Evolutionary conservation across 2,113 vertebrate genomes (phyloP).

Genomic region (Phyllostomus hastatus): DNA sequence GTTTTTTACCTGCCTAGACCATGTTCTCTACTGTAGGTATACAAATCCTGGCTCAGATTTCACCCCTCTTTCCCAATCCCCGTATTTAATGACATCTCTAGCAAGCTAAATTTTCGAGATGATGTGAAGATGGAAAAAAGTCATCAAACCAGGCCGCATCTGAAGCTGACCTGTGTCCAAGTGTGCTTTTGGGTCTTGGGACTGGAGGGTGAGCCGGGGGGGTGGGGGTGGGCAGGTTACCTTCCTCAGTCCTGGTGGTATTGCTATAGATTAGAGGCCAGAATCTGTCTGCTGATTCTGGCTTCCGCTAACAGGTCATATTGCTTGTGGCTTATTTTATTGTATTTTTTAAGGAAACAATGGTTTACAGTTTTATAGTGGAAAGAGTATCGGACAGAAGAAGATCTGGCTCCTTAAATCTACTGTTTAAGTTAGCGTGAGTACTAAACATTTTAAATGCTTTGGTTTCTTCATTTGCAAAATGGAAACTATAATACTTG

Average conservation of each 20-base stretch:
- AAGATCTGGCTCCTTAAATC: slow-evolving; percentile 9
- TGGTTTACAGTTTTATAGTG: slow-evolving; percentile 43
- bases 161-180: not conserved
- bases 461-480: slow-evolving; percentile 49
- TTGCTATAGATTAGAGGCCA: not conserved
- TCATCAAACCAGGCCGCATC: not conserved
- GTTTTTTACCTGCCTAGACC: not conserved
- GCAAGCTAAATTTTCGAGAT: slow-evolving; percentile 14
- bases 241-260: not conserved
- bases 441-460: slow-evolving; percentile 31
- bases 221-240: not conserved
- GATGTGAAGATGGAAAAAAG: not conserved
- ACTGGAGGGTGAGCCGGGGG: not conserved
- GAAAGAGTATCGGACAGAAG: slow-evolving; percentile 40
- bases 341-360: slow-evolving; percentile 53
- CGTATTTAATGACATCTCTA: not conserved
- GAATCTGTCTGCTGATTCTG: not conserved
- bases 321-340: slow-evolving; percentile 38
- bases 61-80: not conserved
- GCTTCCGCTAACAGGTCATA: slow-evolving; percentile 28
- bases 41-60: not conserved
- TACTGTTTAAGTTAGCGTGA: not conserved
- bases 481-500: slow-evolving; percentile 38
- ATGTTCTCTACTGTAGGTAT: not conserved
- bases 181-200: not conserved